Conservation (phyloP, 2,888 invertebrate genomes). For the Poecilobothrus nobilitatus region DNA sequence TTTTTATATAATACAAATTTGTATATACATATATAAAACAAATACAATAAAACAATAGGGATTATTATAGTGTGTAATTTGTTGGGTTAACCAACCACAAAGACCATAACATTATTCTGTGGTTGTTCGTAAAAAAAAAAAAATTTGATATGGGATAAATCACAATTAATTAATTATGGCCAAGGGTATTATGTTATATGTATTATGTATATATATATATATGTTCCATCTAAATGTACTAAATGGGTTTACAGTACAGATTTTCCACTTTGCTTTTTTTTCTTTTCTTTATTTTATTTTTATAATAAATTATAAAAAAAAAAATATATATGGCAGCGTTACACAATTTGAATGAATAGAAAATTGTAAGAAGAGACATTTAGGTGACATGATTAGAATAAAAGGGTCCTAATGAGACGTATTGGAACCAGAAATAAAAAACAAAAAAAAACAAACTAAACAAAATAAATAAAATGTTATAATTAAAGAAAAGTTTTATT, state of each 20-base stretch:
- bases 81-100: not conserved
- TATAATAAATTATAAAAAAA: not conserved
- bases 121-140: not conserved
- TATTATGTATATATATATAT: no score
- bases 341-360: not conserved
- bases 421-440: not conserved
- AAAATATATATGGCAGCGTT: not conserved
- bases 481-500: no score
- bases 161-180: not conserved
- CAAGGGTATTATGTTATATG: not conserved
- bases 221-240: no score
- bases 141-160: conserved; percentile 1
- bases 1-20: no score
- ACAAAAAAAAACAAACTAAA: no score
- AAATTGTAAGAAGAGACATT: not conserved
- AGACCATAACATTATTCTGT: not conserved
- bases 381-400: not conserved
- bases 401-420: not conserved
- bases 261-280: not conserved
- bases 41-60: not conserved
- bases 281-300: not conserved
- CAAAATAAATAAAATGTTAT: no score
- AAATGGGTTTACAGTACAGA: not conserved
- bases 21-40: not conserved
- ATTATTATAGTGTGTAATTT: not conserved